Percentiles rank a stretch among this genome's conserved stretches.
Evolutionary conservation across 2,888 invertebrate species (phyloP).

Genomic region (Chrysolina oricalcia): DNA sequence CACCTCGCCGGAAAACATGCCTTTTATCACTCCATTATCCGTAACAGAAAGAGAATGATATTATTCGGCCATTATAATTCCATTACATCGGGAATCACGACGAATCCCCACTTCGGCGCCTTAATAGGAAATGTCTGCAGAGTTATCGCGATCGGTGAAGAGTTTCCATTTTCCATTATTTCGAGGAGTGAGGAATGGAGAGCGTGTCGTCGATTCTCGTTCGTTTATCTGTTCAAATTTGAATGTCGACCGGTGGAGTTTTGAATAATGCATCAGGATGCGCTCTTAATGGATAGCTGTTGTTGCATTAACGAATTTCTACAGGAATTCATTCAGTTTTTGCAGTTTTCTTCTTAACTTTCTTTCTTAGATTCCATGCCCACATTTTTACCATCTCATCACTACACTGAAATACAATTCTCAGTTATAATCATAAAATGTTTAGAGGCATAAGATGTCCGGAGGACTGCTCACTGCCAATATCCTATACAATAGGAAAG

Average conservation of each 20-base stretch:
- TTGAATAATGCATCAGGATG: constrained; percentile 56
- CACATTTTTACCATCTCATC: too few relatives aligned
- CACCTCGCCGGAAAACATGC: constrained; percentile 36
- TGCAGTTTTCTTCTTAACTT: too few relatives aligned
- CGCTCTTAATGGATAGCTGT: constrained; percentile 52
- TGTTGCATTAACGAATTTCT: neutral
- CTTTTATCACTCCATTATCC: constrained; percentile 47
- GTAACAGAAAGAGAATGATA: constrained; percentile 46
- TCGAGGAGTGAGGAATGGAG: constrained; percentile 47
- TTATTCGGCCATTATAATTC: constrained; percentile 53
- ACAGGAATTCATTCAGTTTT: too few relatives aligned
- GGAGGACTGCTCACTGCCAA: too few relatives aligned
- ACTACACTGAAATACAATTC: too few relatives aligned
- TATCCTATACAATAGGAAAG: too few relatives aligned
- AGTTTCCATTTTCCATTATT: constrained; percentile 31
- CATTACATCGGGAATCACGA: constrained; percentile 50
- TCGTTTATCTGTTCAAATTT: constrained; percentile 53
- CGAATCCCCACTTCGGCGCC: constrained; percentile 39
- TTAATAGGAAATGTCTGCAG: constrained; percentile 44
- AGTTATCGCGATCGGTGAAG: constrained; percentile 41
- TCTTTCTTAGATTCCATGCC: too few relatives aligned
- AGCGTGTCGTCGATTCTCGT: constrained; percentile 44
- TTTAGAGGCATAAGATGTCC: too few relatives aligned
- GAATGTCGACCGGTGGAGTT: constrained; percentile 51
- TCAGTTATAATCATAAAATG: too few relatives aligned